Base-by-base conservation (phyloP, 1,140 invertebrate genomes). In the Monochamus saltuarius region DNA sequence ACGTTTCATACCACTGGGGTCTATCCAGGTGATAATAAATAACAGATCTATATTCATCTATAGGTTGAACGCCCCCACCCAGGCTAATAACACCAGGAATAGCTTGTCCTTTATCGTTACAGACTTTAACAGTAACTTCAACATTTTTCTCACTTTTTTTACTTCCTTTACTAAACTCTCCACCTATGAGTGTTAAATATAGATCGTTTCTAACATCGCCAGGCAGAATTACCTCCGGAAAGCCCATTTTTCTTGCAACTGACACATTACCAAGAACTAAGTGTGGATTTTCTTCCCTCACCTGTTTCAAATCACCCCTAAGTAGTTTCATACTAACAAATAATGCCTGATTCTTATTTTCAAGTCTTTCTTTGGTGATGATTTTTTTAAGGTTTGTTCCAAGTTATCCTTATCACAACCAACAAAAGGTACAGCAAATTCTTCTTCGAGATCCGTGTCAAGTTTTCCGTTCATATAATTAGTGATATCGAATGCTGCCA, bases 11-110 rank as follows among this genome's bases (percentile, higher is more conserved):
- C 94, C 95, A 98, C 62, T 89, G 85, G 4, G 95, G 95, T 73
- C 89, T 90, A 68, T 95, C 93, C 73, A 97, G 92, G 72, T 97
- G 94, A 77, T 95, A 95, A 77, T 97, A 97, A 45, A 97, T 89
- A 43, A 96, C 85, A 40, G 91, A 94, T 51, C 84, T 87, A 78
- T 95, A 97, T 71, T 91, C 89, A 71, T 89, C 84, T 35, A 87
- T 81, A n/a, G 85, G 78, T 1, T 81, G 78, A 14, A 86, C 82
- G 0, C 91, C 92, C 17, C 88, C 88, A 1, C 94, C 94, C 22
- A 90, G 77, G 64, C 85, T 89, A 59, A 97, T 91, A 1, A 94
- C 92, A 63, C 87, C 86, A 59, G 85, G 84, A 61, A 93, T 82
- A 4, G 81, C 68, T 46, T 83, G 73, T 11, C 94, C 94, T 59